phyloP scores from a whole-genome alignment of 2,113 vertebrate genomes.

The Eudorcas thomsonii region DNA sequence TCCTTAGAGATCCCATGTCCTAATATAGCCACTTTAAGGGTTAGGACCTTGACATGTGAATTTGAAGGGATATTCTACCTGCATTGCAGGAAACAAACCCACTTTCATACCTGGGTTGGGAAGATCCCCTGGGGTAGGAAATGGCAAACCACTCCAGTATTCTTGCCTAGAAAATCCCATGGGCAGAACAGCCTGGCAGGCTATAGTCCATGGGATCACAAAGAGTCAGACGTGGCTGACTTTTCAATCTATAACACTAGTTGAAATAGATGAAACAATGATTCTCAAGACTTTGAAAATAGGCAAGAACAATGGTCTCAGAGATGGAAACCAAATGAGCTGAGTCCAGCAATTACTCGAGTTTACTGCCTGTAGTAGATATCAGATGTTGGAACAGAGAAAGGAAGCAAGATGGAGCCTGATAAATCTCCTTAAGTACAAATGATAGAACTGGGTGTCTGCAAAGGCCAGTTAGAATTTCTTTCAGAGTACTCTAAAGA shows the following conservation, averaged over 20 bases:
- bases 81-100: not conserved
- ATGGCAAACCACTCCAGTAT: not conserved
- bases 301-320: not conserved
- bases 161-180: not conserved
- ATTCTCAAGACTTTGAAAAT: not conserved
- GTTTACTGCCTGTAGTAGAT: not conserved
- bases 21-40: not conserved
- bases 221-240: not conserved
- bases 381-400: not conserved
- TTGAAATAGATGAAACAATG: not conserved
- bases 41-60: not conserved
- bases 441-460: not conserved
- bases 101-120: not conserved
- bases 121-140: not conserved
- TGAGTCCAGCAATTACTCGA: not conserved
- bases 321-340: not conserved
- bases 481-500: not conserved
- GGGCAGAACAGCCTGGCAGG: not conserved
- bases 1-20: not conserved
- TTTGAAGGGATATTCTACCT: not conserved
- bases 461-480: not conserved
- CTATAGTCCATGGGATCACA: not conserved
- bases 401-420: not conserved
- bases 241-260: not conserved
- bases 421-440: not conserved